phyloP scores from a whole-genome alignment of 2,888 invertebrate species.

The Lymantria monacha region DNA sequence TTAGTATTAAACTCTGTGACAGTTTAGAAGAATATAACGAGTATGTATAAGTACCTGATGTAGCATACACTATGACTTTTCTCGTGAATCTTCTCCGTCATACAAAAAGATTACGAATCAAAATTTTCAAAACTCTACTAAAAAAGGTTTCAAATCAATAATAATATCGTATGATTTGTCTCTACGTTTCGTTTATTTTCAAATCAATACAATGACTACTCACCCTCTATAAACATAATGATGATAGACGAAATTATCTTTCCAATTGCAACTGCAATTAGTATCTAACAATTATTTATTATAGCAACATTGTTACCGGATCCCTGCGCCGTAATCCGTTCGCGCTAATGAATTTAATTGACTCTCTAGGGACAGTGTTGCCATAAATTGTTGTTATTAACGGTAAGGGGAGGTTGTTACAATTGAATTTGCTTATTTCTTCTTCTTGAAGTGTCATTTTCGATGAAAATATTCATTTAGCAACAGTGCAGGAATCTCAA shows the following conservation, averaged over 20 bases:
- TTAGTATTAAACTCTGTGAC: too few species aligned
- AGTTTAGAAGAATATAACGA: too few species aligned
- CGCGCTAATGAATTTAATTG: slow-evolving; percentile 45
- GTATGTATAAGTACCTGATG: too few species aligned
- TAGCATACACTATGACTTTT: too few species aligned
- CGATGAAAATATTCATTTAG: too few species aligned
- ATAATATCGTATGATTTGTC: too few species aligned
- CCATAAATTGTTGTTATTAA: slow-evolving; percentile 30
- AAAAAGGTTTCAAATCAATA: too few species aligned
- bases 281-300: slow-evolving; percentile 28
- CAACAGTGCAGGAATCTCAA: too few species aligned
- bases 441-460: background rate
- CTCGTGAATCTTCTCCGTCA: too few species aligned
- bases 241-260: slow-evolving; percentile 9
- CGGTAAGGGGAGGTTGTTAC: slow-evolving; percentile 5
- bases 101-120: too few species aligned
- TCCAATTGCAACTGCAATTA: slow-evolving; percentile 25
- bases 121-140: too few species aligned
- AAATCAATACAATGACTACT: background rate
- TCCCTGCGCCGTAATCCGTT: slow-evolving; percentile 25
- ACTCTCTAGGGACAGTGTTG: slow-evolving; percentile 34
- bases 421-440: background rate
- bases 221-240: background rate
- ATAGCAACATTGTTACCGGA: slow-evolving; percentile 32
- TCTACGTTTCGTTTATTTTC: too few species aligned